Base-by-base conservation (phyloP, 2,113 vertebrate species). In the Amia ocellicauda region DNA sequence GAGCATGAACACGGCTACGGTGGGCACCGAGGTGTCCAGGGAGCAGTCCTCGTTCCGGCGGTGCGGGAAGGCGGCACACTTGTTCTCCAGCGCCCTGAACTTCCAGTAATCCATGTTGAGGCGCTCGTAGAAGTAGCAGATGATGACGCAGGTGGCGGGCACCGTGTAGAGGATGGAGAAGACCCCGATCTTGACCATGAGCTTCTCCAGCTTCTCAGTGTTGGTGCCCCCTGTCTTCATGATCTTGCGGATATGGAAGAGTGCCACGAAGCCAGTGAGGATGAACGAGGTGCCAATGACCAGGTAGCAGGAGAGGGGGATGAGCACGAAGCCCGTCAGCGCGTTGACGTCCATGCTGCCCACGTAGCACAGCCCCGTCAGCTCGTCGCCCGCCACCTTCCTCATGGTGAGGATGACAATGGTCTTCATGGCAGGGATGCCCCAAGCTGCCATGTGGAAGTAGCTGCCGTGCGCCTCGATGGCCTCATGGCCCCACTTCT, bases 91-190 rank as follows among this genome's bases (percentile, higher is more conserved):
- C 0, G 95, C 96, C 64, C 88, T 76, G 52, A 93, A 88, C 73
- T 82, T 92, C 97, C 97, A 99, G 84, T 91, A 92, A 83, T 95
- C 93, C 93, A 97, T 78, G 63, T 98, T 97, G 36, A 97, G 90
- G 26, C 96, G 81, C 76, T 99, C 97, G 0, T 99, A 99, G 85
- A 97, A 94, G 51, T 97, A 97, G 85, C 97, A 99, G 56, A 97
- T 89, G 0, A 99, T 97, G 80, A 99, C 96, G 0, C 95, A 97
- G 31, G 96, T 96, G 84, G 97, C 97, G 0, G 97, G 97, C 66
- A 99, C 95, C 0, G 97, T 98, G 86, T 99, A 98, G 28, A 99
- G 94, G 74, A 99, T 93, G 62, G 96, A 98, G 77, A 98, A 99
- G 76, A 98, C 93, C 20, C 97, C 96, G 0, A 99, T 98, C 72